Evolutionary conservation across 2,888 invertebrate species (phyloP), one percentile per base, ranked within the genome.

Genomic region (Nomada fucata): DNA sequence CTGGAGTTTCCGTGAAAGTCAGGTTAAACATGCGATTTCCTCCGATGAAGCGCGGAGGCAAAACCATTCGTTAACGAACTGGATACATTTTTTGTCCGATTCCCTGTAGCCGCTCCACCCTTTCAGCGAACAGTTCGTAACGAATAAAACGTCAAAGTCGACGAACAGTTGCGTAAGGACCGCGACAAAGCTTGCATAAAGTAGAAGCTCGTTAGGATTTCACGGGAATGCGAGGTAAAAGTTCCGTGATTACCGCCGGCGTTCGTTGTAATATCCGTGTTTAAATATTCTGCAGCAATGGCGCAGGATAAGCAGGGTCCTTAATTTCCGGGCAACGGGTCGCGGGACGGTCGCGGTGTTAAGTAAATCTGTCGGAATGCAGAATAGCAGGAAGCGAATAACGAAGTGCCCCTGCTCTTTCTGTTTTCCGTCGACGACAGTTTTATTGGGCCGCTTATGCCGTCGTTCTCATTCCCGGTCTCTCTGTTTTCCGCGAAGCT

Each of bases 341-440:
- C 55, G 72, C 52, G 65, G 44, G 69, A 72, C 53, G 53, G 29
- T 65, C 11, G 26, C 47, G 23, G 18, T 50, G 65, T 78, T 69
- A 64, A 72, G 64, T 78, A 78, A 73, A 82, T 78, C 53, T 44
- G 20, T 42, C 53, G 52, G 69, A 53, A 53, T 61, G 44, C 42
- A 67, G 47, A 75, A 77, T 75, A 75, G 65, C 75, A 64, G 68
- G 67, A 76, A 75, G 77, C 72, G 69, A 82, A 68, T 78, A 65
- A 69, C 68, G 57, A 78, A 77, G 63, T 73, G n/a, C 55, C 44
- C 65, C 50, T 52, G 50, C 70, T 29, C 20, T n/a, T 61, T 26
- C 36, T 23, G 20, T 69, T 59, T 81, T 44, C 36, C 0, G 36
- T 36, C 60, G 44, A 26, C 64, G 55, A 50, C 60, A 52, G 60